Conservation (phyloP, 2,113 vertebrate genomes). For the Pelobates fuscus region DNA sequence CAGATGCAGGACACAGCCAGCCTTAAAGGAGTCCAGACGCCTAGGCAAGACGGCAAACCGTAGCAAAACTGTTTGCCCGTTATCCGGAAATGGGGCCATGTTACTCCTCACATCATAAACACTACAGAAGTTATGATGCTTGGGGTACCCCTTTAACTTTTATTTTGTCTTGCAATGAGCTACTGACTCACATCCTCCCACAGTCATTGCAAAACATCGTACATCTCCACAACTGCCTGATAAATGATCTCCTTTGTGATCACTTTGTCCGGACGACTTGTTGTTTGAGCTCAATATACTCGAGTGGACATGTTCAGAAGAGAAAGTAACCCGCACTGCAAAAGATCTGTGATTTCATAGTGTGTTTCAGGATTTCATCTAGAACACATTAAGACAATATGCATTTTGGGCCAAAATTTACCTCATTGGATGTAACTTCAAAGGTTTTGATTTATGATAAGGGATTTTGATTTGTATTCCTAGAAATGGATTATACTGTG, state of each 20-base stretch:
- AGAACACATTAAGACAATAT: conserved; percentile 26
- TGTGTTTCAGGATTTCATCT: conserved; percentile 27
- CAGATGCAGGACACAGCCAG: too few species aligned
- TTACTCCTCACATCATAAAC: too few species aligned
- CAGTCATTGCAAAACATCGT: too few species aligned
- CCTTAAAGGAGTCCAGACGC: too few species aligned
- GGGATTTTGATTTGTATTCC: conserved; percentile 28
- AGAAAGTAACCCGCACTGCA: not conserved
- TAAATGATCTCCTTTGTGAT: not conserved
- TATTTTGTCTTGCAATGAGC: too few species aligned
- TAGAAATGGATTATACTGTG: conserved; percentile 32
- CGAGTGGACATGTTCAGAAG: conserved; percentile 14
- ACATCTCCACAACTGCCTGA: too few species aligned
- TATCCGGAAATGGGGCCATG: too few species aligned
- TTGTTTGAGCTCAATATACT: conserved; percentile 15
- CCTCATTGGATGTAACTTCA: conserved; percentile 17
- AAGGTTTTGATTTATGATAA: conserved; percentile 20
- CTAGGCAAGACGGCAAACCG: too few species aligned
- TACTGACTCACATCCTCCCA: too few species aligned
- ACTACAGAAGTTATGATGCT: too few species aligned
- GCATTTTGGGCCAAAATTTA: not conserved
- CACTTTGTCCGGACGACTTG: conserved; percentile 5
- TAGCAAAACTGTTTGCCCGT: too few species aligned
- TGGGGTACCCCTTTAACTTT: too few species aligned
- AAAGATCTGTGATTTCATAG: conserved; percentile 15